Evolutionary conservation across 1,140 invertebrate genomes (phyloP).

Genomic region (Eriosoma lanigerum): DNA sequence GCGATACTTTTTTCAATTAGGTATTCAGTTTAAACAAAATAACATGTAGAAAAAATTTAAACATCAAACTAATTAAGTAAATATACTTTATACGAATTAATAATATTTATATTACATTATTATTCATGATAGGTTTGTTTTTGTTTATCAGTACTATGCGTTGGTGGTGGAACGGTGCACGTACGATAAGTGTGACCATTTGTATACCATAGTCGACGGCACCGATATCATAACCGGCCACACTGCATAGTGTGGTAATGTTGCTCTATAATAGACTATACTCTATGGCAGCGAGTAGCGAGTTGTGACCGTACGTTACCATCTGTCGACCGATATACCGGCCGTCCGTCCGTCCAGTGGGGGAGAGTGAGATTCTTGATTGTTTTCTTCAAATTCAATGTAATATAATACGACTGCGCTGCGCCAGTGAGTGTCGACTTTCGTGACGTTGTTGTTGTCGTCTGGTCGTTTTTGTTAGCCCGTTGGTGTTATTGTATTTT

Average conservation of each 20-base stretch:
- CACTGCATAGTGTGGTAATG: not conserved
- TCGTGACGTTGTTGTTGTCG: not conserved
- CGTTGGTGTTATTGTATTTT: not conserved
- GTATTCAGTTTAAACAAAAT: no score
- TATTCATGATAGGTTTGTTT: no score
- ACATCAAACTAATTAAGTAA: no score
- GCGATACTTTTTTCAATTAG: no score
- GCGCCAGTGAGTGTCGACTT: not conserved
- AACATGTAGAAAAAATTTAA: no score
- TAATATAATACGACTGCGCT: not conserved
- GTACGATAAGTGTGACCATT: not conserved
- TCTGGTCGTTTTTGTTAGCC: no score
- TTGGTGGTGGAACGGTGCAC: not conserved
- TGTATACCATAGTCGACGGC: no score
- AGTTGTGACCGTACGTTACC: not conserved
- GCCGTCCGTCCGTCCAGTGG: not conserved
- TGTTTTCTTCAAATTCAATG: slow-evolving; percentile 48
- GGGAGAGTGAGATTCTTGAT: slow-evolving; percentile 20
- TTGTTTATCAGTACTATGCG: no score
- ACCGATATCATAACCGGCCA: not conserved
- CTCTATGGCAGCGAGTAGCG: no score
- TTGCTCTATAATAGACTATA: no score
- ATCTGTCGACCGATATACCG: not conserved
- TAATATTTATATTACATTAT: no score
- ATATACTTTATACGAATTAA: no score